These are phyloP conservation scores for Zaprionus lineosus DNA, from an alignment of 2,888 invertebrate genomes.

Conservation along the genomic window DNA sequence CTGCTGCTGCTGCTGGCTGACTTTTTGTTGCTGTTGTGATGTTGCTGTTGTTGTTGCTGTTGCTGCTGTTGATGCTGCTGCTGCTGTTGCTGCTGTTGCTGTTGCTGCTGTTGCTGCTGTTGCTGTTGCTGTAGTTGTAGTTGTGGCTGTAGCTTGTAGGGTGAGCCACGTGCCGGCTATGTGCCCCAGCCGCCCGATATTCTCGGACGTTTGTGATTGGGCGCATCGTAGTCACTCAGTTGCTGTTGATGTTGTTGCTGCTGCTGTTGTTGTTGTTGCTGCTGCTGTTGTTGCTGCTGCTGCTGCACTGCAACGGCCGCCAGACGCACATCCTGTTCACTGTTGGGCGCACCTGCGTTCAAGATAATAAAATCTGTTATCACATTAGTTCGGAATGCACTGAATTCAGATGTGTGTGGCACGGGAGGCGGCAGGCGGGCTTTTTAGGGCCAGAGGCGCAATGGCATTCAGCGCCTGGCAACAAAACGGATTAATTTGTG, in stretches of 20 bases:
- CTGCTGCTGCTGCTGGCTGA: conserved; percentile 40
- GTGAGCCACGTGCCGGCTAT: conserved; percentile 85
- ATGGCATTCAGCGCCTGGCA: conserved; percentile 57
- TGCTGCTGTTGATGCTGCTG: no score
- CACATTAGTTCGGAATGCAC: conserved; percentile 76
- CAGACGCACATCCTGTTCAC: conserved; percentile 86
- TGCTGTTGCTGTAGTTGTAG: conserved; percentile 37
- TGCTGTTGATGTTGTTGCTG: conserved; percentile 77
- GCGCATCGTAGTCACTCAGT: conserved; percentile 86
- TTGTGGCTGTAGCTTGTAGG: conserved; percentile 40
- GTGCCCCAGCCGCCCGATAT: conserved; percentile 95
- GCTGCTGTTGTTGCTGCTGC: conserved; percentile 74
- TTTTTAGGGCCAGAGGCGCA: conserved; percentile 45
- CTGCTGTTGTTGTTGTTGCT: conserved; percentile 77
- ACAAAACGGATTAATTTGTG: conserved; percentile 3
- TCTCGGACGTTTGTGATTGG: conserved; percentile 90
- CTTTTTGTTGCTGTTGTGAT: conserved; percentile 59
- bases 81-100: no score
- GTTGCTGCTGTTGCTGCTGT: no score
- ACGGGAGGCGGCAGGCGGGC: conserved; percentile 52
- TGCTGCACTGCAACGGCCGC: conserved; percentile 77
- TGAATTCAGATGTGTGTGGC: conserved; percentile 61
- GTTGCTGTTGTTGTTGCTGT: conserved; percentile 59
- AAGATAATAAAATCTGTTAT: conserved; percentile 83
- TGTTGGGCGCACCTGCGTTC: conserved; percentile 90